phyloP scores from a whole-genome alignment of 1,140 invertebrate species.

The Caerostris darwini region DNA sequence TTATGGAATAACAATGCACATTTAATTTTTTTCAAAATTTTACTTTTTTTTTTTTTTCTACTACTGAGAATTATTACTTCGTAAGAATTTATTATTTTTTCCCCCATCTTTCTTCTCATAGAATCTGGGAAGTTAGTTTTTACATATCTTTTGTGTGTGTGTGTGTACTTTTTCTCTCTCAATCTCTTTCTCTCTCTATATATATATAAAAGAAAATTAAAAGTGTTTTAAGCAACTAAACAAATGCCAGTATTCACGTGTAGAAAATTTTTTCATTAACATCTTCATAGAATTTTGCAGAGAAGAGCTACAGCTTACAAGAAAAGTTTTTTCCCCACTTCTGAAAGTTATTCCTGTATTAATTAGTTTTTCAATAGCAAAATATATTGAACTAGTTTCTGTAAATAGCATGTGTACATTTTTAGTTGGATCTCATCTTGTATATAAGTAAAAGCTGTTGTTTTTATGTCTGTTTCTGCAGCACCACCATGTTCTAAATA shows the following conservation, averaged over 20 bases:
- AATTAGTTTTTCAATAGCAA: slow-evolving; percentile 58
- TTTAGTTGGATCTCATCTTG: slow-evolving; percentile 77
- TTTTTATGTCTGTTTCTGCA: slow-evolving; percentile 77
- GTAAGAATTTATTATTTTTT: not conserved
- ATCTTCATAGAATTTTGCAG: not conserved
- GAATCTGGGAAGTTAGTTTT: not conserved
- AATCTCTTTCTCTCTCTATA: too few relatives aligned
- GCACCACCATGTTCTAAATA: slow-evolving; percentile 72
- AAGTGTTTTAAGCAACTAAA: slow-evolving; percentile 6
- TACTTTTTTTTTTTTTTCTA: not conserved
- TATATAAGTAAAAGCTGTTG: slow-evolving; percentile 75
- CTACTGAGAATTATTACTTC: not conserved
- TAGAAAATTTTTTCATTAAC: slow-evolving; percentile 12
- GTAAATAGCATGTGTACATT: slow-evolving; percentile 76
- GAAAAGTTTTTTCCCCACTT: slow-evolving; percentile 20
- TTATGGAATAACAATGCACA: not conserved
- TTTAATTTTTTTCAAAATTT: slow-evolving; percentile 19
- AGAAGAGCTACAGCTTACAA: slow-evolving; percentile 8
- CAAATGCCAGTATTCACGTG: not conserved
- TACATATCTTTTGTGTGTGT: not conserved
- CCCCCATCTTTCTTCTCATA: not conserved
- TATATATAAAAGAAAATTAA: not conserved
- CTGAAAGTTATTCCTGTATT: slow-evolving; percentile 43
- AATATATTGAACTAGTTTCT: slow-evolving; percentile 56
- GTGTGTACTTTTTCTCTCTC: not conserved